Conservation (phyloP, 2,888 invertebrate species). For the Philopedon plagiatum region DNA sequence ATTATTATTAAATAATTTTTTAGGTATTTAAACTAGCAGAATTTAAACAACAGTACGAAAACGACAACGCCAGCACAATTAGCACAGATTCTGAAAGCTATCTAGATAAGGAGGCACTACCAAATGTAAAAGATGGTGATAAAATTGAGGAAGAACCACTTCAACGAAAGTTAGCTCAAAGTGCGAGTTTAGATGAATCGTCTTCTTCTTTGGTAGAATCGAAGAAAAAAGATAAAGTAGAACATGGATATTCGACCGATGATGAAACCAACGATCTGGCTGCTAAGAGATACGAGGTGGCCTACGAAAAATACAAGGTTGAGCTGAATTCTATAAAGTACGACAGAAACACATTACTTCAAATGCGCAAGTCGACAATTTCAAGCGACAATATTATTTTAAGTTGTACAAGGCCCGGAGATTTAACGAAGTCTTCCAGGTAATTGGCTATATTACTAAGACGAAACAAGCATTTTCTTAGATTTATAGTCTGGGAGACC, state of each 20-base stretch:
- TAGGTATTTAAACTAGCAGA: conserved; percentile 72
- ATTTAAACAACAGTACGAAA: conserved; percentile 69
- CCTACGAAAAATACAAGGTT: conserved; percentile 64
- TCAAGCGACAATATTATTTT: conserved; percentile 61
- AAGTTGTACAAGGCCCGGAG: conserved; percentile 49
- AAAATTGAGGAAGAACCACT: conserved; percentile 61
- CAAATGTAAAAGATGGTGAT: conserved; percentile 66
- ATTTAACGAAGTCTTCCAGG: conserved; percentile 47
- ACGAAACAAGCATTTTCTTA: too few relatives aligned
- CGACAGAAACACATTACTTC: conserved; percentile 66
- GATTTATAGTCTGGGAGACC: too few relatives aligned
- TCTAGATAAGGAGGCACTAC: conserved; percentile 64
- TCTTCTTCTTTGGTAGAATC: background rate
- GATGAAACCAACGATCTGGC: conserved; percentile 66
- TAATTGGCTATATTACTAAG: too few relatives aligned
- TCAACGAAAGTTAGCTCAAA: conserved; percentile 38
- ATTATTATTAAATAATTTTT: conserved; percentile 24
- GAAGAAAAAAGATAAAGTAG: conserved; percentile 50
- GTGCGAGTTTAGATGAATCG: conserved; percentile 56
- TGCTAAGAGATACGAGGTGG: conserved; percentile 58
- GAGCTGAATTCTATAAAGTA: conserved; percentile 64
- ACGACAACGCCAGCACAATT: conserved; percentile 62
- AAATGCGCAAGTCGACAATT: conserved; percentile 64
- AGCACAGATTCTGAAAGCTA: conserved; percentile 67
- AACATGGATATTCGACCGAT: conserved; percentile 62